Evolutionary conservation across 2,888 invertebrate genomes (phyloP), one percentile per base, ranked within the genome.

Genomic region (Zhengitettix transpicula): DNA sequence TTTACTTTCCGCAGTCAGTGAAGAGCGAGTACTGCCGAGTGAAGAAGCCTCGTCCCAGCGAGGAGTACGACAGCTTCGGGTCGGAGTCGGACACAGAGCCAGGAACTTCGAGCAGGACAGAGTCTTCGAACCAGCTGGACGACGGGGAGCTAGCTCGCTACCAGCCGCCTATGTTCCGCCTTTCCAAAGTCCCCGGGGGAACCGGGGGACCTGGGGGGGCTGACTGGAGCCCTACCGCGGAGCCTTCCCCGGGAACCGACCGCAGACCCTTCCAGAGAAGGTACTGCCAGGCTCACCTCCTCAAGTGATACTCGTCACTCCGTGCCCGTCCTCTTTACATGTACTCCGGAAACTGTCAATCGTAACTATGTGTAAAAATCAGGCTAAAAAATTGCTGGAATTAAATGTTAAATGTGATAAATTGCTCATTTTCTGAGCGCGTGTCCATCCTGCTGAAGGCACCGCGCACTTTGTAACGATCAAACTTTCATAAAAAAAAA

Each of bases 51-150:
- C 63, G 60, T 12, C 54, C 57, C 11, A 59, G 58, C 15, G 65
- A 64, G 7, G 65, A 65, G 41, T 62, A 65, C 53, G 65, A 65
- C 58, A 65, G 65, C 55, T 64, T 63, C 44, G 64, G 62, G 10
- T 65, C 65, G 12, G 65, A 65, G 55, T 65, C 65, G 14, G 65
- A 64, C 42, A 65, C 65, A 42, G 65, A 65, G 41, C 65, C 65
- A 40, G 65, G 65, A 9, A 65, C 65, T 10, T 65, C 64, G 17
- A 65, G 65, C 54, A 64, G 65, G 15, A 65, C 65, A 16, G 65
- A 65, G 62, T 65, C 65, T 16, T 65, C 65, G n/a, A 65, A 65
- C 51, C 65, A 65, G 44, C 55, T 65, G 17, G 65, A 65, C 55
- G 64, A 28, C 7, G 60, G 59, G 11, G 61, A 61, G 40, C 3